Conservation (phyloP, 2,888 invertebrate species). For the Microctonus brassicae region DNA sequence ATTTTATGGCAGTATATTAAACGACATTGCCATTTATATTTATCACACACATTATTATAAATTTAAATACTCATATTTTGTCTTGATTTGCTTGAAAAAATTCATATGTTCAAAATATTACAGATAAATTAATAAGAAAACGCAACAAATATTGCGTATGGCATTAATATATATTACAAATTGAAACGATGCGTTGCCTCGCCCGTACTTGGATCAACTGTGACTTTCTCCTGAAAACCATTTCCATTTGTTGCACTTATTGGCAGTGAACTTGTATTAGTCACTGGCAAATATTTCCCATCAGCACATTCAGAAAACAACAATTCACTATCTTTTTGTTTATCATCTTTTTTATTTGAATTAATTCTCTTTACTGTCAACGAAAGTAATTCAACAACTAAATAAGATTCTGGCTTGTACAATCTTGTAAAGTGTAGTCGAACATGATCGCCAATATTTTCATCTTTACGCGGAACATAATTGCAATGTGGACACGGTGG, state of each 20-base stretch:
- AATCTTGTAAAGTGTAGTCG: slow-evolving; percentile 61
- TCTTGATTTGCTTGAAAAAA: neutral
- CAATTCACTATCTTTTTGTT: slow-evolving; percentile 50
- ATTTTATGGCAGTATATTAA: neutral
- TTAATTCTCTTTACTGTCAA: slow-evolving; percentile 53
- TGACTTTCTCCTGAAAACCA: slow-evolving; percentile 55
- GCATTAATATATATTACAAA: slow-evolving; percentile 7
- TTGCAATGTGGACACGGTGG: slow-evolving; percentile 65
- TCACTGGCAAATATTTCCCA: slow-evolving; percentile 57
- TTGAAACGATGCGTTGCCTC: slow-evolving; percentile 55
- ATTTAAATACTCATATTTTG: neutral
- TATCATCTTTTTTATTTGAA: slow-evolving; percentile 46
- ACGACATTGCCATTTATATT: neutral
- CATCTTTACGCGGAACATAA: slow-evolving; percentile 64
- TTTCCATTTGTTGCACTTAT: slow-evolving; percentile 42
- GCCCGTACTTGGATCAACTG: slow-evolving; percentile 64
- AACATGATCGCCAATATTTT: slow-evolving; percentile 61
- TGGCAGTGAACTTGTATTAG: slow-evolving; percentile 44
- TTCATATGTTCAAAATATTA: neutral
- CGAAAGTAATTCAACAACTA: slow-evolving; percentile 59
- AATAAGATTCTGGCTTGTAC: slow-evolving; percentile 64
- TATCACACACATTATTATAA: slow-evolving; percentile 11
- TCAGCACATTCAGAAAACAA: slow-evolving; percentile 60
- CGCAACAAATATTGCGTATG: neutral
- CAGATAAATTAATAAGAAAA: slow-evolving; percentile 1